Percentiles rank a stretch among this genome's conserved stretches.
Evolutionary conservation across 2,888 invertebrate genomes (phyloP).

Genomic region (Acronicta alni): DNA sequence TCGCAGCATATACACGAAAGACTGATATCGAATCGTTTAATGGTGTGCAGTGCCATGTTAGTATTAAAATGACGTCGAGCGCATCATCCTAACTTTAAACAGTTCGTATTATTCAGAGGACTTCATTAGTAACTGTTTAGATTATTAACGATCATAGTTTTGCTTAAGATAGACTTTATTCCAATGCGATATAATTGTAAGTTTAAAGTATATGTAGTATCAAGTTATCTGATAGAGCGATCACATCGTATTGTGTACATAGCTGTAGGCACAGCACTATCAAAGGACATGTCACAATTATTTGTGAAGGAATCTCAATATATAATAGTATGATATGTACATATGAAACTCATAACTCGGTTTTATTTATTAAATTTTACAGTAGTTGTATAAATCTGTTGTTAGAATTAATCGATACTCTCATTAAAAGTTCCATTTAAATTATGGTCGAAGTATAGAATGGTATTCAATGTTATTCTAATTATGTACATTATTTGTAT

Average conservation of each 20-base stretch:
- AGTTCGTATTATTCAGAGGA: conserved; percentile 74
- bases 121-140: conserved; percentile 66
- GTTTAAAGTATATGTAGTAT: conserved; percentile 48
- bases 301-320: conserved; percentile 82
- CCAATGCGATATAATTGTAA: conserved; percentile 60
- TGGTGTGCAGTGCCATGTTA: conserved; percentile 88
- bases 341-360: conserved; percentile 70
- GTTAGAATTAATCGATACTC: conserved; percentile 68
- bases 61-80: conserved; percentile 74
- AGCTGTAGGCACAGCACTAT: conserved; percentile 67
- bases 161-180: conserved; percentile 62
- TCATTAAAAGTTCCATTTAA: conserved; percentile 75
- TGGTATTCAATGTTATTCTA: conserved; percentile 78
- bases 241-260: conserved; percentile 72
- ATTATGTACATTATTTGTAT: conserved; percentile 73
- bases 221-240: conserved; percentile 64
- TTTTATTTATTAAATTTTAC: conserved; percentile 78
- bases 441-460: conserved; percentile 69
- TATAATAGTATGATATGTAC: conserved; percentile 69
- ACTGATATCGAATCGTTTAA: conserved; percentile 83
- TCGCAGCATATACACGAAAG: conserved; percentile 76
- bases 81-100: conserved; percentile 66
- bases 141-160: conserved; percentile 64
- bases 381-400: conserved; percentile 69
- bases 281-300: conserved; percentile 68